Evolutionary conservation across 2,113 vertebrate genomes (phyloP).

Genomic region (Callithrix jacchus): DNA sequence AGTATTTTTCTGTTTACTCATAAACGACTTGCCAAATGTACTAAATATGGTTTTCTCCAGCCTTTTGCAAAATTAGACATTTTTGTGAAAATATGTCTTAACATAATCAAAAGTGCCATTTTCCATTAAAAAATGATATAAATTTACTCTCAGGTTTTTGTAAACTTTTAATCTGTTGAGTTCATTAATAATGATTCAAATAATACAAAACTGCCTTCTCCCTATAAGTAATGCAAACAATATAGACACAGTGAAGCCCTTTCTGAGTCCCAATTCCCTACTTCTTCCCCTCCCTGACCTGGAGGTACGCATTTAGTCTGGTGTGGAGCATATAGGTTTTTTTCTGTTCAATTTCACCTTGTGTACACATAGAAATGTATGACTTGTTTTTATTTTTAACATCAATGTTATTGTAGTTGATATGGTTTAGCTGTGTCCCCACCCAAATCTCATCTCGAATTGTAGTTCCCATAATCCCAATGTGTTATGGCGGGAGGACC

Average conservation of each 20-base stretch:
- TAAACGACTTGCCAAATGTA: constrained; percentile 22
- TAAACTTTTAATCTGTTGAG: neutral
- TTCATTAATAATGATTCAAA: neutral
- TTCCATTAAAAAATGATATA: neutral
- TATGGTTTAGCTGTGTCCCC: neutral
- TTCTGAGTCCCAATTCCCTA: neutral
- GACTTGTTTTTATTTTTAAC: neutral
- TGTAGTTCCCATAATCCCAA: no score
- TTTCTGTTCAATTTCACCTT: neutral
- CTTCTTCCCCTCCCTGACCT: neutral
- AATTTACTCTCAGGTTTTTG: neutral
- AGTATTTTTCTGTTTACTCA: neutral
- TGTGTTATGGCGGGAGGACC: no score
- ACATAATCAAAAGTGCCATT: constrained; percentile 10
- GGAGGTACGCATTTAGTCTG: neutral
- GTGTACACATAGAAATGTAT: neutral
- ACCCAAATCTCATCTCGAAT: no score
- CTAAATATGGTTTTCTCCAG: neutral
- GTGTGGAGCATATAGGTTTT: neutral
- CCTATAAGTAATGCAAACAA: constrained; percentile 19
- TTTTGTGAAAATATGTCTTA: constrained; percentile 6
- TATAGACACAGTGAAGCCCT: neutral
- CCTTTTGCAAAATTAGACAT: constrained; percentile 12
- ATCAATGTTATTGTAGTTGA: neutral
- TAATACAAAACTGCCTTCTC: neutral